Base-by-base conservation (phyloP, 2,888 invertebrate genomes). In the Chrysolina americana region DNA sequence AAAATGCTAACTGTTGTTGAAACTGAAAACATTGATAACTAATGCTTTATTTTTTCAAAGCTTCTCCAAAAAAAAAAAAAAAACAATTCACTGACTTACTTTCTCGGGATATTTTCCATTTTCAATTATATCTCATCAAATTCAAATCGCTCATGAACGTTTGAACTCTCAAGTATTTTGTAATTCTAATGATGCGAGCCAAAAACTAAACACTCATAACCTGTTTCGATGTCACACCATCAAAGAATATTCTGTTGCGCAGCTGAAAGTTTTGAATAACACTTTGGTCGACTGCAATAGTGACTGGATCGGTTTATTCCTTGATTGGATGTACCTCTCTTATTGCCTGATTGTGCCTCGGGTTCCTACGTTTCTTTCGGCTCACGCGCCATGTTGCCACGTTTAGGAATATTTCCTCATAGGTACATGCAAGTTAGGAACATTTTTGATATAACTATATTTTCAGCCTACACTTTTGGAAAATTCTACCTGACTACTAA, bases 341-440 rank as follows among this genome's bases (percentile, higher is more conserved):
- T 36, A 68, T 77, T 75, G 76, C 72, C 78, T 81, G 81, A 80
- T 80, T 81, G 80, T 79, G 81, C 80, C 78, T 73, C 72, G 77
- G 76, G 77, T 75, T 74, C 75, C 86, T 84, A 53, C 65, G 50
- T 72, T 69, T 41, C 68, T 71, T 65, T 69, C 59, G 0, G 41
- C 44, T 15, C n/a, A 21, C 28, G 13, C 11, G 28, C 63, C 21
- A 17, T 47, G 73, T 66, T 73, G 72, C 65, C 69, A 59, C 11
- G 36, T 66, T 23, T 28, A 2, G 9, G 15, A 2, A 28, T 48
- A 48, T 50, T 50, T 28, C 50, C 6, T 11, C 2, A 36, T 15
- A 41, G 10, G 8, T 11, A 19, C 2, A 0, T 8, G 47, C 44
- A 8, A 44, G 2, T 10, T 13, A 2, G 44, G 10, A 2, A 15